These are phyloP conservation scores for Phorcus lineatus DNA, from an alignment of 2,888 invertebrate species.

Conservation along the genomic window DNA sequence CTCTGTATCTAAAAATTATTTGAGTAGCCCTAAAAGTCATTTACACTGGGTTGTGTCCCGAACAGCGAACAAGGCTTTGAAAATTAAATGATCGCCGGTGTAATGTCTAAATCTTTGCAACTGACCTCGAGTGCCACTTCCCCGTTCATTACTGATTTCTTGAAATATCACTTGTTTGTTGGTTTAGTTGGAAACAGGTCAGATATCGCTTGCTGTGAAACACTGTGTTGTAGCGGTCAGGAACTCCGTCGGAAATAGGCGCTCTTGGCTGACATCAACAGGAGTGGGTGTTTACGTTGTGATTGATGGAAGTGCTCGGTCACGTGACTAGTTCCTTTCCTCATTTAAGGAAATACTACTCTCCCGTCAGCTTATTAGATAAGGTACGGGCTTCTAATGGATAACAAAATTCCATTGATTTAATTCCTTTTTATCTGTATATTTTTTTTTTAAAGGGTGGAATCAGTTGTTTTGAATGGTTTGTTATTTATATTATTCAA, in stretches of 20 bases:
- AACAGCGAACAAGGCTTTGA: no score
- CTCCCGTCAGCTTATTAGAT: background rate
- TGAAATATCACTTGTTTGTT: background rate
- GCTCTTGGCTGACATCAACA: background rate
- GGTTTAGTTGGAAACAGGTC: background rate
- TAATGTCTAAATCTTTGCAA: background rate
- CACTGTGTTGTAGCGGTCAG: background rate
- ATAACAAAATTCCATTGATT: no score
- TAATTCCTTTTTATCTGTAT: no score
- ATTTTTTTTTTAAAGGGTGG: no score
- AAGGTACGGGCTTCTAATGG: no score
- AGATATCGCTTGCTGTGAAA: background rate
- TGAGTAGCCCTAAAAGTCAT: no score
- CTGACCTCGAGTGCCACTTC: background rate
- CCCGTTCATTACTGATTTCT: background rate
- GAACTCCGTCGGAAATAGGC: background rate
- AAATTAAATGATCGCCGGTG: no score
- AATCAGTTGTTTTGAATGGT: no score
- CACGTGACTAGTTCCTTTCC: background rate
- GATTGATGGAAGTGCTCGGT: conserved; percentile 10
- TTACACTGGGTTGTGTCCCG: no score
- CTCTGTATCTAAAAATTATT: no score
- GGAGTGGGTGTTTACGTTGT: conserved; percentile 4
- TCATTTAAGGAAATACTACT: background rate
- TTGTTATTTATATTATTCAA: no score